These are phyloP conservation scores for Anser brachyrhynchus DNA, from an alignment of 2,113 vertebrate species.

Conservation along the genomic window DNA sequence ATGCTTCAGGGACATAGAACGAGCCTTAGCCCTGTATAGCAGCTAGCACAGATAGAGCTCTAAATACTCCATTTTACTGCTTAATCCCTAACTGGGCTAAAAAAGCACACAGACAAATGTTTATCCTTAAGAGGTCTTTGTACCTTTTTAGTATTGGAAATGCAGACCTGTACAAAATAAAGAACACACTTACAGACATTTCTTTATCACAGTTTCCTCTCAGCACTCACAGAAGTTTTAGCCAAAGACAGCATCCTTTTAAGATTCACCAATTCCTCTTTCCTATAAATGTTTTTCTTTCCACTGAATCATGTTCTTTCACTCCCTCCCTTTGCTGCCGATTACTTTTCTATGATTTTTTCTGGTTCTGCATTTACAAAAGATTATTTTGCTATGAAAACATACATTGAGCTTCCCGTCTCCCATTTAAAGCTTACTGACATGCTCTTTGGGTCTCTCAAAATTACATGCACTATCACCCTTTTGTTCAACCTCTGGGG, in stretches of 20 bases:
- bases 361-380: neutral
- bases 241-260: conserved; percentile 39
- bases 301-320: conserved; percentile 26
- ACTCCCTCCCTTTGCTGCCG: neutral
- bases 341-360: conserved; percentile 28
- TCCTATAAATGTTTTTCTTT: conserved; percentile 48
- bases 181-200: neutral
- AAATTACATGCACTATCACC: neutral
- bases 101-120: neutral
- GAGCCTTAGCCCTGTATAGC: neutral
- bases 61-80: neutral
- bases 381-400: conserved; percentile 46
- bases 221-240: neutral
- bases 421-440: neutral
- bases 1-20: neutral
- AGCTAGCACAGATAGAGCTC: neutral
- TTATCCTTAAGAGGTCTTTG: neutral
- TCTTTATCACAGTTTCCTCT: neutral
- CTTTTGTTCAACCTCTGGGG: neutral
- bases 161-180: neutral
- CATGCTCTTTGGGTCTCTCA: neutral
- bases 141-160: neutral
- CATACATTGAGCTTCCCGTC: conserved; percentile 17
- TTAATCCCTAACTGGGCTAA: neutral
- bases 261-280: conserved; percentile 21